These are phyloP conservation scores for Pristionchus entomophagus DNA, from an alignment of 2,888 invertebrate species.

Conservation along the genomic window DNA sequence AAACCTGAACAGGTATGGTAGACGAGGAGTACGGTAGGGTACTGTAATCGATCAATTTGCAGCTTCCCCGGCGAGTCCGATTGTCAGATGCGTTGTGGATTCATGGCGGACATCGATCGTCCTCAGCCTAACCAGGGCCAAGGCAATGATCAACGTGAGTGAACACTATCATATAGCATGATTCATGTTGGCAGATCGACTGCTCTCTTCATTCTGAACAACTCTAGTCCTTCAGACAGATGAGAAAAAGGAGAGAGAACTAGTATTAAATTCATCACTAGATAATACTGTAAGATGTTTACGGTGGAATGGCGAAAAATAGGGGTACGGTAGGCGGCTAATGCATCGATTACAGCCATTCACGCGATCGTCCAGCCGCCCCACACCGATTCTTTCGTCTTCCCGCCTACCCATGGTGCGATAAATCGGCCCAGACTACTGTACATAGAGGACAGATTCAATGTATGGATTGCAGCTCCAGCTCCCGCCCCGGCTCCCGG, in stretches of 20 bases:
- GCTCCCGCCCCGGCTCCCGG: neutral
- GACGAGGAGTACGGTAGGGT: neutral
- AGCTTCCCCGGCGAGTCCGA: constrained; percentile 46
- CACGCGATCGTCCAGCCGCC: neutral
- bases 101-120: constrained; percentile 4
- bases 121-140: neutral
- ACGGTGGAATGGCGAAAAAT: too few relatives aligned
- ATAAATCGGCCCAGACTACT: neutral
- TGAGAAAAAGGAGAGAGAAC: too few relatives aligned
- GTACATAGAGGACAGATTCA: neutral
- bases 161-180: too few relatives aligned
- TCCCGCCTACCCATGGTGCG: neutral
- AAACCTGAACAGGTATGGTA: constrained; percentile 70
- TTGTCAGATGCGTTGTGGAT: constrained; percentile 43
- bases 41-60: constrained; percentile 3
- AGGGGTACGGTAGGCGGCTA: too few relatives aligned
- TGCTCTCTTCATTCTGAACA: too few relatives aligned
- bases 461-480: neutral
- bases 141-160: neutral
- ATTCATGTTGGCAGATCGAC: too few relatives aligned
- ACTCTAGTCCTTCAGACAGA: too few relatives aligned
- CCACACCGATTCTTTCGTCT: neutral
- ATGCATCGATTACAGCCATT: neutral
- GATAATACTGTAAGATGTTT: too few relatives aligned
- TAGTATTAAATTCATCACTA: too few relatives aligned